Conservation (phyloP, 2,888 invertebrate species). For the Autographa pulchrina region DNA sequence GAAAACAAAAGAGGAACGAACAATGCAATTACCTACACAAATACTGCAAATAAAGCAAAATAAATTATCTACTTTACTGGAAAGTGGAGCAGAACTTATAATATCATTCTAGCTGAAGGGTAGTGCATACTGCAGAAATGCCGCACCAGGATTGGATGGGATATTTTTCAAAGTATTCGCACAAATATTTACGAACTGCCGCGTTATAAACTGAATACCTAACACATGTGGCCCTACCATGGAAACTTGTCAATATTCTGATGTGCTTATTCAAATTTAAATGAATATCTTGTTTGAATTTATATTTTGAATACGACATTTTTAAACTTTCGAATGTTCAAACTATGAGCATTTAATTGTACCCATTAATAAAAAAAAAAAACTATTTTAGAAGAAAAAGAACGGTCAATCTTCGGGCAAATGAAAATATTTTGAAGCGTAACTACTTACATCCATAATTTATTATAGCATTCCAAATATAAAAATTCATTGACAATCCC, state of each 20-base stretch:
- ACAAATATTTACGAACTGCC: constrained; percentile 56
- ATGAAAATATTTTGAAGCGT: no score
- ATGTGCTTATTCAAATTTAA: no score
- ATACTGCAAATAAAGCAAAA: constrained; percentile 1
- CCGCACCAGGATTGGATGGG: constrained; percentile 50
- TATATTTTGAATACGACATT: no score
- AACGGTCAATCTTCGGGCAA: no score
- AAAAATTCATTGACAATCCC: no score
- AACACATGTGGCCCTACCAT: constrained; percentile 38
- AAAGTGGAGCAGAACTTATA: constrained; percentile 38
- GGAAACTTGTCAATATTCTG: background rate
- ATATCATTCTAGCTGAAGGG: constrained; percentile 41
- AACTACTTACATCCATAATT: no score
- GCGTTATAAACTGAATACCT: constrained; percentile 56
- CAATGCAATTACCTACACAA: background rate
- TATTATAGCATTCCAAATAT: no score
- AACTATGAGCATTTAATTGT: no score
- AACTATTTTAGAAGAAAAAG: background rate
- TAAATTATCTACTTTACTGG: background rate
- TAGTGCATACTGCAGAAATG: constrained; percentile 47
- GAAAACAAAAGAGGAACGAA: background rate
- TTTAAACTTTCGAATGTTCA: no score
- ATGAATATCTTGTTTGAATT: no score
- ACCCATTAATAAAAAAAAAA: no score
- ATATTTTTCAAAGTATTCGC: constrained; percentile 58